A percentile compares a stretch with the other conserved stretches of the same genome.
Conservation (phyloP, 2,888 invertebrate genomes). For the Chouioia cunea region DNA sequence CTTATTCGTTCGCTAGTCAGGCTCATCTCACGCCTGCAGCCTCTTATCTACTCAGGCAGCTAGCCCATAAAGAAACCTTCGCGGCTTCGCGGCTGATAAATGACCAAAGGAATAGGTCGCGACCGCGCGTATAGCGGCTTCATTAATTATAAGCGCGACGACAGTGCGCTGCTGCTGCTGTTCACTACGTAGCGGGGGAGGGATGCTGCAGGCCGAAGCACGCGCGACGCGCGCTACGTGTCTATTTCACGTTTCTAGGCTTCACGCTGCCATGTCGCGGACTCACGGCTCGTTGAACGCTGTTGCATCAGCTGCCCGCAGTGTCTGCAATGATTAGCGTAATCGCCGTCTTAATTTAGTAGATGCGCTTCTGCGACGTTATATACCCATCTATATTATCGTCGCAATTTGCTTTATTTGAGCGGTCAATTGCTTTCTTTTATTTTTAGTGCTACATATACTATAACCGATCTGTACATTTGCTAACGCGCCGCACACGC, state of each 20-base stretch:
- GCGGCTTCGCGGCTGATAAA: slow-evolving; percentile 52
- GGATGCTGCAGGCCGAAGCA: too few relatives aligned
- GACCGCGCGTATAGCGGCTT: slow-evolving; percentile 25
- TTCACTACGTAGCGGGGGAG: too few relatives aligned
- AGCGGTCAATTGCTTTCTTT: too few relatives aligned
- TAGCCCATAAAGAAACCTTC: slow-evolving; percentile 42
- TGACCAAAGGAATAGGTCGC: slow-evolving; percentile 50
- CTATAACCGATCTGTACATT: too few relatives aligned
- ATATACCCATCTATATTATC: too few relatives aligned
- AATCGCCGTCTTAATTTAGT: slow-evolving; percentile 48
- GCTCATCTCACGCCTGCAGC: too few relatives aligned
- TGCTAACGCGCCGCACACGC: too few relatives aligned
- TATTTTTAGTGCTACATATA: too few relatives aligned
- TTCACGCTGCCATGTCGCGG: slow-evolving; percentile 3
- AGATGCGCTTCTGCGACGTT: slow-evolving; percentile 12
- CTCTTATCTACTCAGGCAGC: not conserved
- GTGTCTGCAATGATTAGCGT: slow-evolving; percentile 45
- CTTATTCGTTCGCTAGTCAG: too few relatives aligned
- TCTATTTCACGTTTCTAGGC: slow-evolving; percentile 44
- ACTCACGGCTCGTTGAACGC: slow-evolving; percentile 47
- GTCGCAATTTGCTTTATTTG: too few relatives aligned
- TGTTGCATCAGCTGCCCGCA: slow-evolving; percentile 47
- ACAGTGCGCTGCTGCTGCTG: too few relatives aligned
- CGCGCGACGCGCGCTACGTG: slow-evolving; percentile 20
- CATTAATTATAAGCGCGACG: slow-evolving; percentile 52